Conservation (phyloP, 1,140 invertebrate species). For the Drosophila tsacasi region DNA sequence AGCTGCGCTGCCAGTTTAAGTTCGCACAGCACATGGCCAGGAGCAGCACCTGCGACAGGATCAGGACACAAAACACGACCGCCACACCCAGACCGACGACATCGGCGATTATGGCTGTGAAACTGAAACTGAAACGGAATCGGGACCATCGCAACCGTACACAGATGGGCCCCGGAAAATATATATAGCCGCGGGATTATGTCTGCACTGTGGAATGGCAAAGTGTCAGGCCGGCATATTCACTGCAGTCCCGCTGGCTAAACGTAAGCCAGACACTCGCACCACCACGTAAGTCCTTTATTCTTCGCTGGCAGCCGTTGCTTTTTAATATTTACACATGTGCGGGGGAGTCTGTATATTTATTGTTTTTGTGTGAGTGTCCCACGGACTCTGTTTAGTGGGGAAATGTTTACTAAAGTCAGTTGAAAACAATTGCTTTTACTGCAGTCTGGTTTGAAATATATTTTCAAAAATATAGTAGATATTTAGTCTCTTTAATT, state of each 20-base stretch:
- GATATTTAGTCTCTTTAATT: background rate
- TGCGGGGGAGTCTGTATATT: background rate
- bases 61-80: slow-evolving; percentile 22
- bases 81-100: slow-evolving; percentile 45
- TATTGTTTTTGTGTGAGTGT: slow-evolving; percentile 15
- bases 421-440: background rate
- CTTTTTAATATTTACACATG: slow-evolving; percentile 62
- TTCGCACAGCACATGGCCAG: slow-evolving; percentile 13
- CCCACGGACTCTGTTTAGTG: background rate
- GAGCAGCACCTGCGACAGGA: slow-evolving; percentile 20
- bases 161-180: slow-evolving; percentile 34
- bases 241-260: slow-evolving; percentile 41
- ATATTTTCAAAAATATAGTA: background rate
- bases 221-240: slow-evolving; percentile 59
- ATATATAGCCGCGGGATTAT: slow-evolving; percentile 60
- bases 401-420: background rate
- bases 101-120: slow-evolving; percentile 55
- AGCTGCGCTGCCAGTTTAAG: slow-evolving; percentile 31
- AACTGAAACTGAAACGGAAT: slow-evolving; percentile 42
- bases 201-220: slow-evolving; percentile 52
- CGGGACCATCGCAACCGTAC: slow-evolving; percentile 9
- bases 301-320: slow-evolving; percentile 34
- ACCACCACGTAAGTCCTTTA: slow-evolving; percentile 46
- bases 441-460: background rate
- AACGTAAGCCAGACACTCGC: slow-evolving; percentile 51